Evolutionary conservation across 2,888 invertebrate genomes (phyloP).

Genomic region (Altica lythri): DNA sequence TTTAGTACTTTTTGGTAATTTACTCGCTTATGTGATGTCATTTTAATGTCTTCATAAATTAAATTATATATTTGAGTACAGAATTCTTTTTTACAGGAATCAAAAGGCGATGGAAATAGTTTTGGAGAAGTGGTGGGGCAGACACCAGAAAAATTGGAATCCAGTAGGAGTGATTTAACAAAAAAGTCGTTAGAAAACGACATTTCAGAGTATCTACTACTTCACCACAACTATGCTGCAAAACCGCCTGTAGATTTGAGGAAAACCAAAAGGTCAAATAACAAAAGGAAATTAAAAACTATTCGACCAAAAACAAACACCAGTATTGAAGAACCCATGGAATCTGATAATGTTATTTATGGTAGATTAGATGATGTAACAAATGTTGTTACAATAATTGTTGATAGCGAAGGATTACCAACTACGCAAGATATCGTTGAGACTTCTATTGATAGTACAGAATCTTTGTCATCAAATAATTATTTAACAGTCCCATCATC

Average conservation of each 20-base stretch:
- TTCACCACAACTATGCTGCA: conserved; percentile 53
- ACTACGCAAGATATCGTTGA: conserved; percentile 33
- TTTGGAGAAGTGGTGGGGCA: conserved; percentile 83
- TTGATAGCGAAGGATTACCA: conserved; percentile 46
- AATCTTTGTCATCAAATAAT: conserved; percentile 38
- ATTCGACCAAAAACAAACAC: conserved; percentile 18
- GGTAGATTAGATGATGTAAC: conserved; percentile 74
- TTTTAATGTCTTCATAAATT: no score
- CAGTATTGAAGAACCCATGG: not conserved
- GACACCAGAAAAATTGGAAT: conserved; percentile 83
- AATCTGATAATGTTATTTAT: conserved; percentile 57
- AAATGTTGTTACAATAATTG: conserved; percentile 74
- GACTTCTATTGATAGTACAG: no score
- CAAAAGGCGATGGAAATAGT: conserved; percentile 58
- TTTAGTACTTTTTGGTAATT: no score
- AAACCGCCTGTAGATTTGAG: conserved; percentile 43
- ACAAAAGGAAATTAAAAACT: conserved; percentile 1
- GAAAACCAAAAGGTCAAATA: conserved; percentile 17
- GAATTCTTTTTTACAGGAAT: conserved; percentile 51
- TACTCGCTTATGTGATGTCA: no score
- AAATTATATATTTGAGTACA: not conserved
- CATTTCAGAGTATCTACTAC: conserved; percentile 51
- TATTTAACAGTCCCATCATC: conserved; percentile 27
- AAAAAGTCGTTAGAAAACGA: conserved; percentile 46
- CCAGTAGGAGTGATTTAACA: conserved; percentile 64